phyloP scores from a whole-genome alignment of 1,140 invertebrate species.

The Phymastichus coffea region DNA sequence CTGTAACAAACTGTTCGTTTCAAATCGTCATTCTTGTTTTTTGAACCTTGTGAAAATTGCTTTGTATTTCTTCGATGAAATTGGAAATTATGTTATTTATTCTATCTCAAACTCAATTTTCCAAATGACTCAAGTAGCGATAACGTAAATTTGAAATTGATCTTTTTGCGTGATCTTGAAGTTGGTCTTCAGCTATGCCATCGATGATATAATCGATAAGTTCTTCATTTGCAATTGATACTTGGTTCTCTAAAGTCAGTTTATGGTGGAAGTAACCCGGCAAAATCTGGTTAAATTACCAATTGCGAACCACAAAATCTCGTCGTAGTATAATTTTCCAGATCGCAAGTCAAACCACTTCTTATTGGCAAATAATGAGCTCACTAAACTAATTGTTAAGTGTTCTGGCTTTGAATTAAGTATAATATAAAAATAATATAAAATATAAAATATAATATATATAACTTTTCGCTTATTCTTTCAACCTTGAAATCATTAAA shows the following conservation, averaged over 20 bases:
- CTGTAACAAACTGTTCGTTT: too few species aligned
- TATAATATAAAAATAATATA: too few species aligned
- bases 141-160: not conserved
- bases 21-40: too few species aligned
- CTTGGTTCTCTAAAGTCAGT: slow-evolving; percentile 17
- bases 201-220: slow-evolving; percentile 25
- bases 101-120: slow-evolving; percentile 5
- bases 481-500: slow-evolving; percentile 10
- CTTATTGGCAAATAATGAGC: not conserved
- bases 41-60: too few species aligned
- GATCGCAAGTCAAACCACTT: slow-evolving; percentile 18
- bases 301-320: slow-evolving; percentile 17
- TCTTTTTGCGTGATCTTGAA: slow-evolving; percentile 18
- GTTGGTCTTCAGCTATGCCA: slow-evolving; percentile 4
- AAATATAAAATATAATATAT: too few species aligned
- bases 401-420: slow-evolving; percentile 23
- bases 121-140: slow-evolving; percentile 15
- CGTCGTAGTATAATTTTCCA: not conserved
- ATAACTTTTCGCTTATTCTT: slow-evolving; percentile 4
- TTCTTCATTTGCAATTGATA: slow-evolving; percentile 16
- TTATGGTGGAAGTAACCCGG: slow-evolving; percentile 24
- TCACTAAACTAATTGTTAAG: not conserved
- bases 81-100: not conserved
- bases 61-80: not conserved
- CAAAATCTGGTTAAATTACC: slow-evolving; percentile 1